phyloP scores from a whole-genome alignment of 2,888 invertebrate species.

The Invenusta paracnida region DNA sequence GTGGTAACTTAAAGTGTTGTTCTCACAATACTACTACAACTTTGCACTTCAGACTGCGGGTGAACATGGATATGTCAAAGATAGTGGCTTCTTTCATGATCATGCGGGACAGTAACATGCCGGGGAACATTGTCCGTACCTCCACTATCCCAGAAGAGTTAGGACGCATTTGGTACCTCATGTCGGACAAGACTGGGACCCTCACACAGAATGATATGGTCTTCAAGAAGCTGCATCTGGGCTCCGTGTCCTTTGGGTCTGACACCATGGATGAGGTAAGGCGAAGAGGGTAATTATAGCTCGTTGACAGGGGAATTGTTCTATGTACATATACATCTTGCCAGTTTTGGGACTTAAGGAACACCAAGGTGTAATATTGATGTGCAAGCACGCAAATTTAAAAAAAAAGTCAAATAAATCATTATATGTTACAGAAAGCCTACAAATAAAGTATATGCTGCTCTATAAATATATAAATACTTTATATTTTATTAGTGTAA shows the following conservation, averaged over 20 bases:
- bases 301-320: too few species aligned
- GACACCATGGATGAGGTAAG: conserved; percentile 75
- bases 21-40: neutral
- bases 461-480: too few species aligned
- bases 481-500: too few species aligned
- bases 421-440: too few species aligned
- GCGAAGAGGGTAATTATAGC: too few species aligned
- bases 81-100: conserved; percentile 94
- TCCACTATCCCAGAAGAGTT: conserved; percentile 98
- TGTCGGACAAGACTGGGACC: conserved; percentile 96
- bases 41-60: conserved; percentile 71
- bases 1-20: too few species aligned
- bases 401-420: too few species aligned
- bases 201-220: conserved; percentile 98
- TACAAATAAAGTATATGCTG: too few species aligned
- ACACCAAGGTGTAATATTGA: too few species aligned
- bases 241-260: conserved; percentile 80
- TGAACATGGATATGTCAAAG: conserved; percentile 98
- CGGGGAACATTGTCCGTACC: conserved; percentile 87
- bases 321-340: too few species aligned
- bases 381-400: too few species aligned
- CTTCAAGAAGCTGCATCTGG: conserved; percentile 87
- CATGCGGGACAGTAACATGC: conserved; percentile 83
- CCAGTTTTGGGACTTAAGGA: too few species aligned
- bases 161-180: conserved; percentile 87